Evolutionary conservation across 2,113 vertebrate genomes (phyloP).

Genomic region (Electrona antarctica): DNA sequence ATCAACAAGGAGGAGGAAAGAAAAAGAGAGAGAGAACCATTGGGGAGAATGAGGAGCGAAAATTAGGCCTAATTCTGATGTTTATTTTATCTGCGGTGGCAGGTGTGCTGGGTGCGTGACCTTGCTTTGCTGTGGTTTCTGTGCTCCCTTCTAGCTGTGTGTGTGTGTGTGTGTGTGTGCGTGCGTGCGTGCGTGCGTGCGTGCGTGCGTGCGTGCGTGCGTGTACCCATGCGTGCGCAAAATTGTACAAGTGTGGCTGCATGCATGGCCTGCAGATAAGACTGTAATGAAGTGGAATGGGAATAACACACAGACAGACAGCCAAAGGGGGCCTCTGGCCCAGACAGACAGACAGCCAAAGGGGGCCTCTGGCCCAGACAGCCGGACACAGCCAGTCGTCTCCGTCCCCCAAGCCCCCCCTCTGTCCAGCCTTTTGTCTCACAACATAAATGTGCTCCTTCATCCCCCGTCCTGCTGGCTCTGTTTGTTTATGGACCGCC

Average conservation of each 20-base stretch:
- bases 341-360: conserved; percentile 49
- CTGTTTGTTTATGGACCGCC: conserved; percentile 60
- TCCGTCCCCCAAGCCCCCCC: conserved; percentile 28
- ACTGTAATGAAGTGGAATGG: conserved; percentile 73
- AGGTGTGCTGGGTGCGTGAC: conserved; percentile 68
- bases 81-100: conserved; percentile 76
- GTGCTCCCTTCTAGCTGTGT: conserved; percentile 56
- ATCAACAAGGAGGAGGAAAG: conserved; percentile 41
- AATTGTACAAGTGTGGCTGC: conserved; percentile 22
- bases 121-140: conserved; percentile 36
- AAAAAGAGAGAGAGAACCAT: conserved; percentile 16
- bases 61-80: conserved; percentile 65
- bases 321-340: conserved; percentile 54
- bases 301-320: conserved; percentile 55
- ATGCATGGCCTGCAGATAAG: conserved; percentile 63
- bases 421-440: conserved; percentile 58
- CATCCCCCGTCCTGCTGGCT: conserved; percentile 61
- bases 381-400: conserved; percentile 23
- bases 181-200: too few relatives aligned
- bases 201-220: too few relatives aligned
- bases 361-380: conserved; percentile 48
- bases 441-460: conserved; percentile 63
- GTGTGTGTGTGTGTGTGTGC: not conserved
- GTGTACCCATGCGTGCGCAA: too few relatives aligned
- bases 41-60: conserved; percentile 20